Evolutionary conservation across 1,140 invertebrate species (phyloP).

Genomic region (Anastatus disparis): DNA sequence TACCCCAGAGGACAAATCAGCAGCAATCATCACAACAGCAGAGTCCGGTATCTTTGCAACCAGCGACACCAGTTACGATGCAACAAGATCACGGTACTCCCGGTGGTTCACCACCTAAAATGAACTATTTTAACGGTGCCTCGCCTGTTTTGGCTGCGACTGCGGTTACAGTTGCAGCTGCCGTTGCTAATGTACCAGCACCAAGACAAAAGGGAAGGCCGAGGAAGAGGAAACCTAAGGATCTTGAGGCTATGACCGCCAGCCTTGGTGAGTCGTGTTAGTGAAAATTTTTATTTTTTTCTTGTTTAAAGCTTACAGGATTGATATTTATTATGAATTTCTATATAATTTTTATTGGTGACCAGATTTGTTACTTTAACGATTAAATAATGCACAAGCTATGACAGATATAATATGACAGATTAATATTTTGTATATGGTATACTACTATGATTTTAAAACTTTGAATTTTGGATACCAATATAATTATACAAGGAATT

Average conservation of each 20-base stretch:
- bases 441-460: too few relatives aligned
- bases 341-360: too few relatives aligned
- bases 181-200: slow-evolving; percentile 65
- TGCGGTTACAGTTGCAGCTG: slow-evolving; percentile 43
- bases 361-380: too few relatives aligned
- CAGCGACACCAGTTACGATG: slow-evolving; percentile 59
- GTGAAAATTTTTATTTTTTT: background rate
- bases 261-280: slow-evolving; percentile 77
- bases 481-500: too few relatives aligned
- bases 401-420: too few relatives aligned
- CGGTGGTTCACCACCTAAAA: slow-evolving; percentile 63
- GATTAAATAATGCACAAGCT: too few relatives aligned
- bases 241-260: slow-evolving; percentile 84
- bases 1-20: slow-evolving; percentile 45
- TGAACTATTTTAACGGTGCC: slow-evolving; percentile 80
- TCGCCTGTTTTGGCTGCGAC: slow-evolving; percentile 68
- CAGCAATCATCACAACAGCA: slow-evolving; percentile 57
- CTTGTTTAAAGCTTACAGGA: too few relatives aligned
- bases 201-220: slow-evolving; percentile 91
- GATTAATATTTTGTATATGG: too few relatives aligned
- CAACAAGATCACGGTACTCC: slow-evolving; percentile 34
- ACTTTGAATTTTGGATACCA: too few relatives aligned
- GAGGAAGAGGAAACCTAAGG: slow-evolving; percentile 90
- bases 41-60: slow-evolving; percentile 62
- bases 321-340: too few relatives aligned